phyloP scores from a whole-genome alignment of 92 coral and sea anemone species.

The Actinernus sp. region DNA sequence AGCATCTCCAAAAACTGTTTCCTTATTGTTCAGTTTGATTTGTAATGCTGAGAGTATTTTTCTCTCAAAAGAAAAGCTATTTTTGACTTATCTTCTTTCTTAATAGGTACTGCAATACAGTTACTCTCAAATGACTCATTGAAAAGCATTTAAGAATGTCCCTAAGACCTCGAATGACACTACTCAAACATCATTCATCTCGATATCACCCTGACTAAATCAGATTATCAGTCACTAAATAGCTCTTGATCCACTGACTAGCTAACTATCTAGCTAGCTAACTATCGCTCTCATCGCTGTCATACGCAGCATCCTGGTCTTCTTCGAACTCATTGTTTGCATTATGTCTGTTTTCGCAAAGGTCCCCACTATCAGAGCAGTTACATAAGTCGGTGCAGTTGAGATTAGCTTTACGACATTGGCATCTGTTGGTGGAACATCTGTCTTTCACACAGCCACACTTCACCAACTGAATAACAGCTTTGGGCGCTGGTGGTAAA shows the following conservation, averaged over 20 bases:
- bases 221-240: conserved; percentile 16
- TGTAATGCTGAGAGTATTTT: too few relatives aligned
- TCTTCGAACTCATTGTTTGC: conserved; percentile 7
- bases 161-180: background rate
- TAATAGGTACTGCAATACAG: conserved; percentile 6
- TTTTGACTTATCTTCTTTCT: conserved; percentile 9
- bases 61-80: conserved; percentile 4
- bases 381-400: conserved; percentile 1
- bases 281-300: conserved; percentile 8
- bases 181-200: background rate
- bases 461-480: conserved; percentile 51
- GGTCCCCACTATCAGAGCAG: conserved; percentile 1
- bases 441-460: conserved; percentile 6
- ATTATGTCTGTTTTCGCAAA: conserved; percentile 1
- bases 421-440: conserved; percentile 23
- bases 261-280: conserved; percentile 3
- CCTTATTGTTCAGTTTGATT: too few relatives aligned
- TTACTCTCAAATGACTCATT: too few relatives aligned
- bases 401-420: conserved; percentile 3
- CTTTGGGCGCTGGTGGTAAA: conserved; percentile 30
- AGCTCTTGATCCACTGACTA: conserved; percentile 1
- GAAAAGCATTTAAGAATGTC: too few relatives aligned
- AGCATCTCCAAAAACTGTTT: conserved; percentile 1
- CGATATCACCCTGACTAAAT: conserved; percentile 1
- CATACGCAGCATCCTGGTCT: conserved; percentile 15